phyloP scores from a whole-genome alignment of 1,140 invertebrate species.

The Procambarus clarkii region DNA sequence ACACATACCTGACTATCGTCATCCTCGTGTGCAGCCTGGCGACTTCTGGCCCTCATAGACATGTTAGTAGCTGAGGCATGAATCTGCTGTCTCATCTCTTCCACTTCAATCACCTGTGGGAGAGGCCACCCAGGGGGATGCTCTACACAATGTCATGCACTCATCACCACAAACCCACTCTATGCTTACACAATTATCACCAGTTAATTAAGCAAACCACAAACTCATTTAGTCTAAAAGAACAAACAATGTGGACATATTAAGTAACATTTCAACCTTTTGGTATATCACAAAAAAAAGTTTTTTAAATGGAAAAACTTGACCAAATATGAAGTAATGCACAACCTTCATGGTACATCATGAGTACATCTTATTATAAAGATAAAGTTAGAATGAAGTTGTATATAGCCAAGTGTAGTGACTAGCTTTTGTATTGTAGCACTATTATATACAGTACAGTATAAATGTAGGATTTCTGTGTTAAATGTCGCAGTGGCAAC shows the following conservation, averaged over 20 bases:
- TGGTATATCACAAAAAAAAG: no score
- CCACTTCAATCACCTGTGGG: constrained; percentile 77
- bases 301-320: no score
- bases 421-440: no score
- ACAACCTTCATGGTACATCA: no score
- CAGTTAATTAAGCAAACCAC: neutral
- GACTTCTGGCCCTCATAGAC: constrained; percentile 75
- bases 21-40: constrained; percentile 50
- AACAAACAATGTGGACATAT: neutral
- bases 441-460: no score
- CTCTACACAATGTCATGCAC: constrained; percentile 8
- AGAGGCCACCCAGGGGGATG: neutral
- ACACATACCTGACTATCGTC: constrained; percentile 24
- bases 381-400: no score
- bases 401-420: no score
- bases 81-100: constrained; percentile 76
- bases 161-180: neutral
- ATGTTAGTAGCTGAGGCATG: constrained; percentile 77
- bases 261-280: neutral
- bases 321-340: no score
- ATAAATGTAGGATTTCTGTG: no score
- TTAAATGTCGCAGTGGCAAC: no score
- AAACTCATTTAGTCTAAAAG: neutral
- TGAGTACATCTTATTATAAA: no score
- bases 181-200: neutral